phyloP scores from a whole-genome alignment of 1,140 invertebrate species.

The Trichonephila clavata region DNA sequence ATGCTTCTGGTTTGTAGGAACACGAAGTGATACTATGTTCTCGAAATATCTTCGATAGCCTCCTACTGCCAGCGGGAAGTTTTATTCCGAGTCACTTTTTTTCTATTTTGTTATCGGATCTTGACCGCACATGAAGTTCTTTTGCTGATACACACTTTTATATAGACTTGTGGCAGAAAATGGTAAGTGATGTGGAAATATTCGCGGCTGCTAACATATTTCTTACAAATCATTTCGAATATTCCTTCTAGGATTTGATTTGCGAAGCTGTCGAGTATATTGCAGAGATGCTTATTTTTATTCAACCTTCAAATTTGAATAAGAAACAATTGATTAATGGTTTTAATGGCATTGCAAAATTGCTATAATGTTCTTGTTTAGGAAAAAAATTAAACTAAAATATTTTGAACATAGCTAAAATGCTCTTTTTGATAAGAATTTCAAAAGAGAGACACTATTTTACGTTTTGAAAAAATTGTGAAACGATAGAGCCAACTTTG shows the following conservation, averaged over 20 bases:
- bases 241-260: background rate
- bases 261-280: background rate
- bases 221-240: background rate
- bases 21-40: constrained; percentile 39
- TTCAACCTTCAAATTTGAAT: too few species aligned
- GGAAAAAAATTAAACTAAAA: too few species aligned
- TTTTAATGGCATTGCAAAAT: too few species aligned
- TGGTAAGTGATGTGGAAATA: background rate
- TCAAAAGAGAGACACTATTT: too few species aligned
- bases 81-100: constrained; percentile 9
- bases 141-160: constrained; percentile 42
- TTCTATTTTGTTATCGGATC: background rate
- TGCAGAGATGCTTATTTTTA: too few species aligned
- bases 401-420: too few species aligned
- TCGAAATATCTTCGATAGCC: constrained; percentile 34
- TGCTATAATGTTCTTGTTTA: too few species aligned
- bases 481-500: too few species aligned
- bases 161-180: background rate
- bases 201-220: background rate
- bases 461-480: too few species aligned
- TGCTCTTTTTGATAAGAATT: too few species aligned
- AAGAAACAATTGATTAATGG: too few species aligned
- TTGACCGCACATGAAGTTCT: constrained; percentile 33
- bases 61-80: background rate
- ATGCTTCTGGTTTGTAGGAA: constrained; percentile 43